A percentile compares a stretch with the other conserved stretches of the same genome.
Evolutionary conservation across 2,113 vertebrate genomes (phyloP).

Genomic region (Tragulus kanchil): DNA sequence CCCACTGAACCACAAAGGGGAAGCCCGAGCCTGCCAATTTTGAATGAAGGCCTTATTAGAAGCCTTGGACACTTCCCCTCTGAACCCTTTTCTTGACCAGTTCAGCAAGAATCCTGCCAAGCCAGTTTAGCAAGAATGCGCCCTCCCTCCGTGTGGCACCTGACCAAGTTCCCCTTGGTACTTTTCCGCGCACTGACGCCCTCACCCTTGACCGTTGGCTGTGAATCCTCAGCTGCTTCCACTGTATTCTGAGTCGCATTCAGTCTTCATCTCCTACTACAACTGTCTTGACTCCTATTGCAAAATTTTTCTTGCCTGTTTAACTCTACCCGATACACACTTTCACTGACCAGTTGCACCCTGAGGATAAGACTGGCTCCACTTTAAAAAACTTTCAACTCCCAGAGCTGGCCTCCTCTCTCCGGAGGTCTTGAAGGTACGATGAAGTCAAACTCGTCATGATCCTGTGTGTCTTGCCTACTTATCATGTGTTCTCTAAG

Average conservation of each 20-base stretch:
- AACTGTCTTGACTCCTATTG: background rate
- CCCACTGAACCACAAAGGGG: too few relatives aligned
- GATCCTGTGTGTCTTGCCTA: background rate
- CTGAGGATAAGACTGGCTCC: background rate
- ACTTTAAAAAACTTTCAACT: background rate
- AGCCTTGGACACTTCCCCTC: background rate
- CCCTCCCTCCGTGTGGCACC: background rate
- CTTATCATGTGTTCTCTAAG: background rate
- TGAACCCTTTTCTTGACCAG: background rate
- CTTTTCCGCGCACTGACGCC: background rate
- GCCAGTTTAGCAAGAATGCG: background rate
- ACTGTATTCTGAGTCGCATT: background rate
- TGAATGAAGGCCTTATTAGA: background rate
- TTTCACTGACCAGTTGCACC: background rate
- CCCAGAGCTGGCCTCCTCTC: background rate
- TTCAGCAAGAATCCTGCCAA: constrained; percentile 39
- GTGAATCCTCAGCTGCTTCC: background rate
- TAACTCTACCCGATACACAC: background rate
- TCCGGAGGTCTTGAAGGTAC: background rate
- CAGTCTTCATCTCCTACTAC: background rate
- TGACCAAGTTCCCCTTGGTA: background rate
- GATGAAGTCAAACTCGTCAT: background rate
- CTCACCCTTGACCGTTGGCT: background rate
- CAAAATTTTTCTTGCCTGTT: background rate
- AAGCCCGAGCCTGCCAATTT: background rate